Base-by-base conservation (phyloP, 2,888 invertebrate genomes). In the Agonopterix heracliana region DNA sequence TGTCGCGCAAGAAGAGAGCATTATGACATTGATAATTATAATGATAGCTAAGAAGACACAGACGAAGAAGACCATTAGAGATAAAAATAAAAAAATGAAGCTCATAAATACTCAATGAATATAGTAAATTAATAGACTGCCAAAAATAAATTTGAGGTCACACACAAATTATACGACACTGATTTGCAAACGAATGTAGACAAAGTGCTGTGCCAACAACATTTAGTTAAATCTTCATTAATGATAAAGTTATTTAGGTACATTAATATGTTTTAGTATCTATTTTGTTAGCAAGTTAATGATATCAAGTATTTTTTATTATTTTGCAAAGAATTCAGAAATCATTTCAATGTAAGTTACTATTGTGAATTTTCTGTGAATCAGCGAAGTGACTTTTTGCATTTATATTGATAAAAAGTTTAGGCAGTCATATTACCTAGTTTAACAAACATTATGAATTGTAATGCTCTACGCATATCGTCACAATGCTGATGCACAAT, bases 31-130 rank as follows among this genome's bases (percentile, higher is more conserved):
- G 80, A 82, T 74, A 66, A 61, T 78, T 71, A 68, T 78, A 80
- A 86, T 84, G 81, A 84, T 76, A 85, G 76, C 87, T 86, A 87
- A 81, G 73, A 81, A 82, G 76, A 84, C 83, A 83, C 78, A 83
- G 75, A 85, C 75, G 76, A 77, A 78, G 71, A 78, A 78, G 71
- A 79, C 75, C 70, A 76, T 75, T 66, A 76, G 66, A 78, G 63
- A 74, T 69, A 64, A 78, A 79, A 75, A 59, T 55, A 78, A 80
- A 41, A 79, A 79, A 67, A 75, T 68, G 66, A 86, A 86, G 86
- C 83, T 70, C 71, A 68, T 72, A 72, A 72, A 72, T 78, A 78
- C 75, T 71, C 66, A 63, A 71, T 70, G 67, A 75, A 82, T 66
- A 66, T 72, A 17, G 41, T 44, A 49, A 45, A 68, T 54, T 66